Conservation (phyloP, 2,888 invertebrate genomes). For the Chymomyza procnemis region DNA sequence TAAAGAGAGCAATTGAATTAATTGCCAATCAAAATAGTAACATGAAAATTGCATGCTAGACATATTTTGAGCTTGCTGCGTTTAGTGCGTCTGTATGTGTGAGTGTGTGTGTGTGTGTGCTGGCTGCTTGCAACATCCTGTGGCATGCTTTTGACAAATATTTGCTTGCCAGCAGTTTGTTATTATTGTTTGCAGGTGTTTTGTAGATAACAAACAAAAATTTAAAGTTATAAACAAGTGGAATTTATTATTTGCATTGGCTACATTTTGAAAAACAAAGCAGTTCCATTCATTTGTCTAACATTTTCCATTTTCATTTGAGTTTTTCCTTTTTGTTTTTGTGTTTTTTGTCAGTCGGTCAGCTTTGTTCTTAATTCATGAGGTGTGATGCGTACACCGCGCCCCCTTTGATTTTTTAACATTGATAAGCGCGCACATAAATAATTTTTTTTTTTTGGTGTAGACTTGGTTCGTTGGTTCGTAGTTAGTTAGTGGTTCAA, state of each 20-base stretch:
- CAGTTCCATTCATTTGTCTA: conserved; percentile 53
- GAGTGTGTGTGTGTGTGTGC: not conserved
- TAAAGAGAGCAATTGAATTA: conserved; percentile 45
- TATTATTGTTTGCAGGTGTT: conserved; percentile 6
- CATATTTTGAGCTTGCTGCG: conserved; percentile 15
- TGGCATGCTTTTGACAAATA: not conserved
- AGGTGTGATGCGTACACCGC: conserved; percentile 56
- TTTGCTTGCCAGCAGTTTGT: conserved; percentile 1
- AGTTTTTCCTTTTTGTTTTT: not conserved
- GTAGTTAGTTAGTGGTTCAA: not conserved
- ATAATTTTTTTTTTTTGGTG: conserved; percentile 30
- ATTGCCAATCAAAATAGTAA: conserved; percentile 64
- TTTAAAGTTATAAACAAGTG: not conserved
- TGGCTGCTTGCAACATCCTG: conserved; percentile 1
- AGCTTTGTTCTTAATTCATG: conserved; percentile 67
- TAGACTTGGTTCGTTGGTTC: not conserved
- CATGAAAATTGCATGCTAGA: conserved; percentile 52
- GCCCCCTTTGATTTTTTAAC: conserved; percentile 21
- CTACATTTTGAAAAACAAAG: conserved; percentile 37
- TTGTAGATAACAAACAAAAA: not conserved
- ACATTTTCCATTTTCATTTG: not conserved
- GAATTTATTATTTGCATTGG: conserved; percentile 37
- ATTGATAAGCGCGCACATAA: conserved; percentile 43
- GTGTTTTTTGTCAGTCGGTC: conserved; percentile 41
- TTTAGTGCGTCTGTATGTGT: not conserved